Evolutionary conservation across 92 coral and sea anemone genomes (phyloP).

Genomic region (Nematostella vectensis): DNA sequence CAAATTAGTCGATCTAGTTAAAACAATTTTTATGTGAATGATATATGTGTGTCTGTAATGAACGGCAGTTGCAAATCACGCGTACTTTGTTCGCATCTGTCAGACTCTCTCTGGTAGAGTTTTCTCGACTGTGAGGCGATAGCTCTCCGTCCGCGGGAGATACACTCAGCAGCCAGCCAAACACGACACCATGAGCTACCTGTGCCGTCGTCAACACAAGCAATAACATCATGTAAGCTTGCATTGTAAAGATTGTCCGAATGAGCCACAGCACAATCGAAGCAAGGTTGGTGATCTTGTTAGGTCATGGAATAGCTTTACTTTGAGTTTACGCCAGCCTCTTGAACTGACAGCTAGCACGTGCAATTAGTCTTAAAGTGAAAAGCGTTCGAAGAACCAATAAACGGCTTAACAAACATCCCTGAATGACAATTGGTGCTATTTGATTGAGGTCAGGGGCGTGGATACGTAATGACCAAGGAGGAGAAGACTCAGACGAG

Average conservation of each 20-base stretch:
- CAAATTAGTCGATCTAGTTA: too few relatives aligned
- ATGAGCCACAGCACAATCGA: neutral
- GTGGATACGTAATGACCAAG: conserved; percentile 77
- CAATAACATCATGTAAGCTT: conserved; percentile 19
- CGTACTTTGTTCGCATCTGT: conserved; percentile 10
- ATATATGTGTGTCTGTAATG: neutral
- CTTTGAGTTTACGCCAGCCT: conserved; percentile 12
- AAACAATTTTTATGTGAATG: neutral
- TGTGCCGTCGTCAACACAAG: conserved; percentile 35
- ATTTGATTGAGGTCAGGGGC: conserved; percentile 56
- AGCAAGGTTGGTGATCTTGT: too few relatives aligned
- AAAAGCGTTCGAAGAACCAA: conserved; percentile 35
- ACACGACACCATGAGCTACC: conserved; percentile 62
- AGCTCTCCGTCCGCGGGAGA: conserved; percentile 40
- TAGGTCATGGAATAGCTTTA: conserved; percentile 18
- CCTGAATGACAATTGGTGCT: conserved; percentile 33
- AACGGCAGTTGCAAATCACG: conserved; percentile 1
- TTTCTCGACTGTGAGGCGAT: neutral
- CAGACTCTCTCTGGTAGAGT: neutral
- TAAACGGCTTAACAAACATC: conserved; percentile 21
- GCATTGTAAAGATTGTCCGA: conserved; percentile 20
- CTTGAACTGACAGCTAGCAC: conserved; percentile 57
- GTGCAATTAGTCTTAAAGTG: conserved; percentile 54
- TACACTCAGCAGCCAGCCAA: conserved; percentile 69
- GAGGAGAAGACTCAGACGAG: conserved; percentile 82